Conservation (phyloP, 2,888 invertebrate genomes). For the Aspidiotus rigidus region DNA sequence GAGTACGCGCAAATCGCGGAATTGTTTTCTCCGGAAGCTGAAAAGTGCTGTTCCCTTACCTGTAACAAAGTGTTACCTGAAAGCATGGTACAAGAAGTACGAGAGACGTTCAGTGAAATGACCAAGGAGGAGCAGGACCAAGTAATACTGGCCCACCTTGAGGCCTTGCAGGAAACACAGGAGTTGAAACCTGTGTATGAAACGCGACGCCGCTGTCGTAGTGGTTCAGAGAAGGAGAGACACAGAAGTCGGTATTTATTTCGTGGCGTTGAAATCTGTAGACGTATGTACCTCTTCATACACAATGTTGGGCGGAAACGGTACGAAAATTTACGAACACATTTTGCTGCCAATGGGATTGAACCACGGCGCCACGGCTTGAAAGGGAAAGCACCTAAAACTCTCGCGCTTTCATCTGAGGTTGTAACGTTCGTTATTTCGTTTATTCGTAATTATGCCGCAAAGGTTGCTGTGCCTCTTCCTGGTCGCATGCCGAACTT, state of each 20-base stretch:
- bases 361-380: conserved; percentile 5
- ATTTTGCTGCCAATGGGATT: conserved; percentile 3
- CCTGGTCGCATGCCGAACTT: conserved; percentile 1
- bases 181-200: conserved; percentile 9
- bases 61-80: conserved; percentile 1
- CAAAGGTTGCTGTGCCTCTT: neutral
- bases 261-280: neutral
- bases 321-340: conserved; percentile 4
- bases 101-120: neutral
- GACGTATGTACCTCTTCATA: neutral
- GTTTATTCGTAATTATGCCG: conserved; percentile 6
- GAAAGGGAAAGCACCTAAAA: neutral
- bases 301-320: neutral
- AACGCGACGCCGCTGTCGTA: neutral
- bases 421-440: neutral
- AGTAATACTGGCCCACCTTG: neutral
- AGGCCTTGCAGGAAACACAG: neutral
- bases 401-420: neutral
- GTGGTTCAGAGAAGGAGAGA: neutral
- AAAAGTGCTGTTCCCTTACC: neutral
- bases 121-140: neutral
- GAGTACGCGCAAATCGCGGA: neutral
- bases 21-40: neutral
- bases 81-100: neutral
- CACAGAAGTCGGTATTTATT: neutral